Evolutionary conservation across 2,888 invertebrate species (phyloP).

Genomic region (Busseola fusca): DNA sequence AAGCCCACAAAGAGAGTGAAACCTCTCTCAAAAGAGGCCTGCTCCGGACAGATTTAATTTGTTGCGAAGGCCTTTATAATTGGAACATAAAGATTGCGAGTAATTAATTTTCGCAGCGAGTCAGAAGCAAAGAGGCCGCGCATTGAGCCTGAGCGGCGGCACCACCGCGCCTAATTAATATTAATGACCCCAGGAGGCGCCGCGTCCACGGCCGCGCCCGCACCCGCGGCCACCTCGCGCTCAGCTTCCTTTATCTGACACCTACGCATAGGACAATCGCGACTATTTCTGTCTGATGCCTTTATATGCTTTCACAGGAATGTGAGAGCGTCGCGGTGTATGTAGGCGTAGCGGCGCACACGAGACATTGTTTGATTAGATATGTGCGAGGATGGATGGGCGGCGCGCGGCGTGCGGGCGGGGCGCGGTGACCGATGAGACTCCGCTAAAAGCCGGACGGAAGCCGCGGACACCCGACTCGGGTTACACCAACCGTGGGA

Average conservation of each 20-base stretch:
- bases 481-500: conserved; percentile 87
- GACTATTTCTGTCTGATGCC: conserved; percentile 67
- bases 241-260: conserved; percentile 77
- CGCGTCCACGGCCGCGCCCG: conserved; percentile 72
- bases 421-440: conserved; percentile 82
- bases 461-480: conserved; percentile 86
- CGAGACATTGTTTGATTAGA: conserved; percentile 64
- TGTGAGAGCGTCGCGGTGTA: conserved; percentile 32
- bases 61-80: conserved; percentile 89
- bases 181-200: conserved; percentile 86
- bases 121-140: conserved; percentile 87
- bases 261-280: conserved; percentile 66
- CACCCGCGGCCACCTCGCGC: conserved; percentile 59
- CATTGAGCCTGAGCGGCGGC: conserved; percentile 80
- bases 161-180: conserved; percentile 87
- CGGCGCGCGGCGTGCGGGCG: conserved; percentile 59
- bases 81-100: conserved; percentile 89
- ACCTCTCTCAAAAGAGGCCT: conserved; percentile 88
- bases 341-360: conserved; percentile 41
- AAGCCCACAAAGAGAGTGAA: conserved; percentile 89
- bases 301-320: conserved; percentile 64
- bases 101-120: conserved; percentile 89
- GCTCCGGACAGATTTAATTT: conserved; percentile 89
- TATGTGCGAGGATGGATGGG: conserved; percentile 73
- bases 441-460: conserved; percentile 89